phyloP scores from a whole-genome alignment of 2,888 invertebrate species.

The Trachelus troglodyta region DNA sequence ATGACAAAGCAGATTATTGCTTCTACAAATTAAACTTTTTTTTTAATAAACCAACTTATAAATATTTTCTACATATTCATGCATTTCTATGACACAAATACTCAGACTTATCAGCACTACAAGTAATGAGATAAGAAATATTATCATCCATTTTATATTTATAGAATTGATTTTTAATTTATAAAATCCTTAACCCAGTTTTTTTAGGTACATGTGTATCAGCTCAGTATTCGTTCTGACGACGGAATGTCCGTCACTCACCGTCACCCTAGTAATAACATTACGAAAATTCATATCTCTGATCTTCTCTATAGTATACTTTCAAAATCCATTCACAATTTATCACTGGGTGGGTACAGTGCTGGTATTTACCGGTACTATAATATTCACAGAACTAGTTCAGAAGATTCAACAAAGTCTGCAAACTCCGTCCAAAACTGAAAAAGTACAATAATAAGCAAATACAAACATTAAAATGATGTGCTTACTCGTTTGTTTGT shows the following conservation, averaged over 20 bases:
- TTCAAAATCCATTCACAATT: conserved; percentile 91
- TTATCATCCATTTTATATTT: neutral
- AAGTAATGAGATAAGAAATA: neutral
- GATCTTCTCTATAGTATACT: conserved; percentile 94
- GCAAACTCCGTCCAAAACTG: conserved; percentile 17
- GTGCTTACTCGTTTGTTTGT: neutral
- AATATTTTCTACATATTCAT: neutral
- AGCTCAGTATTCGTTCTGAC: conserved; percentile 94
- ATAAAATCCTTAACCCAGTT: conserved; percentile 41
- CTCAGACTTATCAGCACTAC: neutral
- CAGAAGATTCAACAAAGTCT: conserved; percentile 66
- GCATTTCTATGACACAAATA: neutral
- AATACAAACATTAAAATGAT: neutral
- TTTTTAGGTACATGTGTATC: conserved; percentile 83
- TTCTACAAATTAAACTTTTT: neutral
- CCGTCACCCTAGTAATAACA: conserved; percentile 96
- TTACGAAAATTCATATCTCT: conserved; percentile 94
- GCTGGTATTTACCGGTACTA: conserved; percentile 91
- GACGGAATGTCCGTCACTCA: conserved; percentile 92
- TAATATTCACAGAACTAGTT: conserved; percentile 88
- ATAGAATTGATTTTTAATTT: neutral
- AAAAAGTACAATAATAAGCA: conserved; percentile 39
- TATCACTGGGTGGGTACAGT: conserved; percentile 92
- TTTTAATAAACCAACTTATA: neutral
- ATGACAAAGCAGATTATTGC: neutral